Base-by-base conservation (phyloP, 1,140 invertebrate genomes). In the Brachionus manjavacas region DNA sequence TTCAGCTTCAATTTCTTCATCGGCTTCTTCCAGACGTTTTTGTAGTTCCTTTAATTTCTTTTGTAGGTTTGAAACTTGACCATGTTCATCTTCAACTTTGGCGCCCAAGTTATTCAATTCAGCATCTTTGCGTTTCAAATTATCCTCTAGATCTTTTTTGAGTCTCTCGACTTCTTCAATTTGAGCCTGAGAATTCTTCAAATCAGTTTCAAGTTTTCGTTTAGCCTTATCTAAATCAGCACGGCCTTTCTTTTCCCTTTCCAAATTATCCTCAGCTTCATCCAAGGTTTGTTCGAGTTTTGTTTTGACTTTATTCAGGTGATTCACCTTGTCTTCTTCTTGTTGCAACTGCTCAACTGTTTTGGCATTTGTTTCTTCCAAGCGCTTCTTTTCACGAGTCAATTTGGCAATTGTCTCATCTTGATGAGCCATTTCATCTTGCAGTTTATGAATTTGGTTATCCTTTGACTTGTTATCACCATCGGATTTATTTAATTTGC, bases 381-480 rank as follows among this genome's bases (percentile, higher is more conserved):
- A 92, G 87, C 95, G 92, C 91, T 98, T 99, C 94, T 98, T 99
- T 89, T 99, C 97, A 91, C 99, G 98, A 92, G 96, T 97, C 88
- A 99, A 91, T 90, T 99, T 99, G 92, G 98, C 97, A 92, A 99
- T 97, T 88, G 97, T 93, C 89, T 99, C 97, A 89, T 99, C 97
- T 90, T 99, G 97, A 90, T 97, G 95, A 86, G 96, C 96, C 91
- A 99, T 99, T 90, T 98, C 96, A 87, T 97, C 46, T 89, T 79
- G 68, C 25, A 84, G 72, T 35, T 96, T 98, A 87, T 96, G 94
- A 91, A 99, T 99, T 91, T 99, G 97, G 91, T 99, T 96, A 88
- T 99, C 97, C 90, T 98, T 98, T 88, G 95, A 96, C 85, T 95
- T 94, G 90, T 98, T 98, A 90, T 99, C 96, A 91, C 97, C 90